Base-by-base conservation (phyloP, 2,797 vertebrate species). In the Cottoperca gobio region DNA sequence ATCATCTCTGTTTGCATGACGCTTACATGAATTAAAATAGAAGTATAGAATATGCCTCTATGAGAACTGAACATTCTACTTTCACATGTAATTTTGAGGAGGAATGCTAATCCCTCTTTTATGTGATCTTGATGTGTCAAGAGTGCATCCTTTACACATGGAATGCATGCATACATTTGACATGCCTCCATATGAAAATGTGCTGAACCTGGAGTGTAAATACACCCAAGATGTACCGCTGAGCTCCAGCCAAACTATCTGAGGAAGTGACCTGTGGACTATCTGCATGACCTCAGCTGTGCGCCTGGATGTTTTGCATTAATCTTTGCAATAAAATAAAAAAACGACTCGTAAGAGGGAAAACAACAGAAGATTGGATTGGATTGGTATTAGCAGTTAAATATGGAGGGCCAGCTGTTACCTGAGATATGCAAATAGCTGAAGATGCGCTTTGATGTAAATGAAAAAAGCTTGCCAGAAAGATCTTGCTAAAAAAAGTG, bases 371-470 rank as follows among this genome's bases (percentile, higher is more conserved):
- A 71, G 71, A 79, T 43, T 71, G 83, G 58, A 65, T 61, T 82
- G 71, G 78, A 73, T 83, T 76, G 63, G 68, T 49, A 85, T 86
- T 81, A 87, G 74, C 70, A 54, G 69, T 69, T 69, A 82, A 65
- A 79, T 50, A 63, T 28, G 48, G 52, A 46, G 68, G 67, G 65
- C 83, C 86, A 82, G 88, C 89, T 91, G 89, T 79, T 90, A 85
- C 81, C 85, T 83, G 88, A 82, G 89, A 86, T 90, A 91, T 86
- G 88, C 83, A 91, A 91, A 91, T 86, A 67, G 61, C 49, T 39
- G 43, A 43, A 69, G 86, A 84, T 62, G 24, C 70, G 84, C 89
- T 91, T 90, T 91, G 85, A 91, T 89, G 81, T 84, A 76, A 88
- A 89, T 84, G 70, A 85, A 89, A 88, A 33, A 87, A 57, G 76